A percentile compares a stretch with the other conserved stretches of the same genome.
phyloP scores from a whole-genome alignment of 1,140 invertebrate genomes.

The Muscidifurax raptorellus region DNA sequence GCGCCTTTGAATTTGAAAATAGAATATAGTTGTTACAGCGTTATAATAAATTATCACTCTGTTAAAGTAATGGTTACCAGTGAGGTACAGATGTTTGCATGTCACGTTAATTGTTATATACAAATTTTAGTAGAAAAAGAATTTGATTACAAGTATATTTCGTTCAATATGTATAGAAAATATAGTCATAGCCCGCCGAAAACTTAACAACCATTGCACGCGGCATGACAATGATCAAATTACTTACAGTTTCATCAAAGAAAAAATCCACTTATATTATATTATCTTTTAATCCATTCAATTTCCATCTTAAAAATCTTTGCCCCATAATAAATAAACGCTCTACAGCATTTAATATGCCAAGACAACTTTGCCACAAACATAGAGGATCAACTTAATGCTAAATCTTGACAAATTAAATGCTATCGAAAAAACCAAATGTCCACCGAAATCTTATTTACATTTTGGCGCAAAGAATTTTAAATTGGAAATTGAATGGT shows the following conservation, averaged over 20 bases:
- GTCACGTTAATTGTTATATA: slow-evolving; percentile 42
- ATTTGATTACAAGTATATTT: slow-evolving; percentile 51
- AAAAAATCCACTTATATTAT: slow-evolving; percentile 42
- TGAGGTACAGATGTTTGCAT: slow-evolving; percentile 24
- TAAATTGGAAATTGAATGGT: slow-evolving; percentile 73
- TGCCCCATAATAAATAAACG: slow-evolving; percentile 26
- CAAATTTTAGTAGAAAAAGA: slow-evolving; percentile 50
- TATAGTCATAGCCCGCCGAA: slow-evolving; percentile 44
- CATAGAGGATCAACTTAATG: background rate
- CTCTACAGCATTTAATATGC: slow-evolving; percentile 22
- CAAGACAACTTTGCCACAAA: slow-evolving; percentile 33
- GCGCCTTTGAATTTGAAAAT: slow-evolving; percentile 45
- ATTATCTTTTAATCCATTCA: slow-evolving; percentile 66
- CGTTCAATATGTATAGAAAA: slow-evolving; percentile 49
- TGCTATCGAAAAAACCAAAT: background rate
- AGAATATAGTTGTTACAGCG: slow-evolving; percentile 37
- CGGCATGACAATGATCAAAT: slow-evolving; percentile 25
- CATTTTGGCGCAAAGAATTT: slow-evolving; percentile 49
- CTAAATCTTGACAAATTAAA: slow-evolving; percentile 34
- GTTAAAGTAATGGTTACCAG: slow-evolving; percentile 27
- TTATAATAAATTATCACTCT: slow-evolving; percentile 31
- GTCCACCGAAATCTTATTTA: slow-evolving; percentile 39
- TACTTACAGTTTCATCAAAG: slow-evolving; percentile 15
- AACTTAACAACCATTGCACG: slow-evolving; percentile 47
- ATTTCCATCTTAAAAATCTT: slow-evolving; percentile 68